phyloP scores from a whole-genome alignment of 2,888 invertebrate species.

The Troides aeacus region DNA sequence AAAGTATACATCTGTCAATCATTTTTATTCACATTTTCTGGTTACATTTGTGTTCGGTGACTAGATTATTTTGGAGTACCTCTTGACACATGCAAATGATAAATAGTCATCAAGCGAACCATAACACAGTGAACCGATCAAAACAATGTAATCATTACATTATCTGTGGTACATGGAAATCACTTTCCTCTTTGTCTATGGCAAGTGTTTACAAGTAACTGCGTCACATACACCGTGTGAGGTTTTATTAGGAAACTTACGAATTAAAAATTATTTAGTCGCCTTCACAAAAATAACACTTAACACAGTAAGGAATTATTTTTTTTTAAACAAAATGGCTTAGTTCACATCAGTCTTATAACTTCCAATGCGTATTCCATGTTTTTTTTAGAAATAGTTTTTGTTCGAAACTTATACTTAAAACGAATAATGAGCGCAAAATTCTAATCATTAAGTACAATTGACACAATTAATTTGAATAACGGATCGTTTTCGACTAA shows the following conservation, averaged over 20 bases:
- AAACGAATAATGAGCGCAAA: slow-evolving; percentile 37
- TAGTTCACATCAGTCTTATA: slow-evolving; percentile 54
- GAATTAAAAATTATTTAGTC: slow-evolving; percentile 21
- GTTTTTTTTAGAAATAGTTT: slow-evolving; percentile 17
- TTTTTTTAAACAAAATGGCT: slow-evolving; percentile 32
- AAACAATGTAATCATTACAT: slow-evolving; percentile 4
- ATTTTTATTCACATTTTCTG: slow-evolving; percentile 35
- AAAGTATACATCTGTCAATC: slow-evolving; percentile 46
- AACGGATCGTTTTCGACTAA: slow-evolving; percentile 17
- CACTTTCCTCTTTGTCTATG: slow-evolving; percentile 40
- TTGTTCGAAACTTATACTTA: slow-evolving; percentile 44
- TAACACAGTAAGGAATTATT: slow-evolving; percentile 24
- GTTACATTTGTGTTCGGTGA: slow-evolving; percentile 54
- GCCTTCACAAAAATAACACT: slow-evolving; percentile 28
- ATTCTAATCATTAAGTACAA: slow-evolving; percentile 49
- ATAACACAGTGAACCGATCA: neutral
- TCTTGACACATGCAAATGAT: slow-evolving; percentile 36
- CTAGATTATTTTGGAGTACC: slow-evolving; percentile 51
- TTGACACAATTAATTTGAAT: slow-evolving; percentile 24
- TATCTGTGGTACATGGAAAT: slow-evolving; percentile 19
- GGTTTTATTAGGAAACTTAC: slow-evolving; percentile 19
- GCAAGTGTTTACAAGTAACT: slow-evolving; percentile 45
- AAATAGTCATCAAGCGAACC: slow-evolving; percentile 8
- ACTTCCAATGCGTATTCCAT: slow-evolving; percentile 37
- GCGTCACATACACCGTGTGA: slow-evolving; percentile 6